Conservation (phyloP, 1,140 invertebrate species). For the Drosophila sp. region DNA sequence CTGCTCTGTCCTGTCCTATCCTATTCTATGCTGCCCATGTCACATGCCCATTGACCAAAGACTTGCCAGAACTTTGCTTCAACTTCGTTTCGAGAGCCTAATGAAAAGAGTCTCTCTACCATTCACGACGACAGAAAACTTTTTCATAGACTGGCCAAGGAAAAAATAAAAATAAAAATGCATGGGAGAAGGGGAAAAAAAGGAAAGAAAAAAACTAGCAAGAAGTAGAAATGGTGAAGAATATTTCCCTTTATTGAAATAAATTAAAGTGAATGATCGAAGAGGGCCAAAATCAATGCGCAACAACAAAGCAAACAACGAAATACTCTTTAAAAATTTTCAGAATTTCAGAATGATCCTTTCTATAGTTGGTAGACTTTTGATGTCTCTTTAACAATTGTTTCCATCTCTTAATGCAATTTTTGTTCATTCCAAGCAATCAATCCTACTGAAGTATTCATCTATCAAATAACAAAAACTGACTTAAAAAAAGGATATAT, state of each 20-base stretch:
- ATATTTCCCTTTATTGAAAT: conserved; percentile 60
- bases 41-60: conserved; percentile 54
- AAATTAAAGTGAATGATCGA: conserved; percentile 68
- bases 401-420: too few relatives aligned
- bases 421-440: too few relatives aligned
- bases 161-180: conserved; percentile 36
- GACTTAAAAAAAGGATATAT: too few relatives aligned
- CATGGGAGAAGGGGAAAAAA: conserved; percentile 23
- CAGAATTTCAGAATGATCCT: background rate
- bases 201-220: background rate
- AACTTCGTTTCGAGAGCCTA: conserved; percentile 64
- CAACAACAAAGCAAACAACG: background rate
- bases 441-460: too few relatives aligned
- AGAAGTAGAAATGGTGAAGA: background rate
- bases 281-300: background rate
- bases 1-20: background rate
- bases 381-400: too few relatives aligned
- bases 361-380: too few relatives aligned
- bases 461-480: too few relatives aligned
- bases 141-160: conserved; percentile 59
- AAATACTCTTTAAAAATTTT: background rate
- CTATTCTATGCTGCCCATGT: conserved; percentile 45
- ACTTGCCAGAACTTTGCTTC: conserved; percentile 62
- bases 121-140: conserved; percentile 70
- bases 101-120: conserved; percentile 73